These are phyloP conservation scores for Eupithecia pulchellata DNA, from an alignment of 2,888 invertebrate genomes.

Conservation along the genomic window DNA sequence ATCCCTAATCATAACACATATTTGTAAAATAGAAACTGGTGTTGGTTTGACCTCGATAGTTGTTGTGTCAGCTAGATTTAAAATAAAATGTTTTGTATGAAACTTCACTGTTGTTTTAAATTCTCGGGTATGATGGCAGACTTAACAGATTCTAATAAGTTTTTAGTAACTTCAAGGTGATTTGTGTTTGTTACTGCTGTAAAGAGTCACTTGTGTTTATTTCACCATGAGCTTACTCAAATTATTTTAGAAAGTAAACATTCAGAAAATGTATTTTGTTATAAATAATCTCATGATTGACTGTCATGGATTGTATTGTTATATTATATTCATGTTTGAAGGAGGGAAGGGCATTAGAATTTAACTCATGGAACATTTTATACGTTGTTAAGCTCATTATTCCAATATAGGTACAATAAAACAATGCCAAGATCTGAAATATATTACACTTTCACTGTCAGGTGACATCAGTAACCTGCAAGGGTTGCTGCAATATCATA, in stretches of 20 bases:
- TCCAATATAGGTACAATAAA: background rate
- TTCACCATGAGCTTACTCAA: background rate
- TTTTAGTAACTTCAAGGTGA: background rate
- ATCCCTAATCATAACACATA: background rate
- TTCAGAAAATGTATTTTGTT: background rate
- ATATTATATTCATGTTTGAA: background rate
- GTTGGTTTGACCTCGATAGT: constrained; percentile 5
- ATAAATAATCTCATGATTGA: background rate
- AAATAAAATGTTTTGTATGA: background rate
- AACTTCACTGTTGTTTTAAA: background rate
- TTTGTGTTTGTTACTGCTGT: background rate
- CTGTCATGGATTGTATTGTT: background rate
- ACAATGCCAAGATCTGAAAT: background rate
- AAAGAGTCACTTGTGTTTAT: background rate
- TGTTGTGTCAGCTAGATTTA: background rate
- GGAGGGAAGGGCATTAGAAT: background rate
- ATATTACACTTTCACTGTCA: background rate
- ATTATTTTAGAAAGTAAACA: background rate
- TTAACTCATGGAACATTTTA: background rate
- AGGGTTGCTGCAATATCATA: background rate
- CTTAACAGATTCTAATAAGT: background rate
- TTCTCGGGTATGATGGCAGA: background rate
- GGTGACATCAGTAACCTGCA: background rate
- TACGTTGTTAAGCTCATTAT: background rate
- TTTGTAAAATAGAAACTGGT: constrained; percentile 8